Base-by-base conservation (phyloP, 2,888 invertebrate genomes). In the Parapristionchus giblindavisi region DNA sequence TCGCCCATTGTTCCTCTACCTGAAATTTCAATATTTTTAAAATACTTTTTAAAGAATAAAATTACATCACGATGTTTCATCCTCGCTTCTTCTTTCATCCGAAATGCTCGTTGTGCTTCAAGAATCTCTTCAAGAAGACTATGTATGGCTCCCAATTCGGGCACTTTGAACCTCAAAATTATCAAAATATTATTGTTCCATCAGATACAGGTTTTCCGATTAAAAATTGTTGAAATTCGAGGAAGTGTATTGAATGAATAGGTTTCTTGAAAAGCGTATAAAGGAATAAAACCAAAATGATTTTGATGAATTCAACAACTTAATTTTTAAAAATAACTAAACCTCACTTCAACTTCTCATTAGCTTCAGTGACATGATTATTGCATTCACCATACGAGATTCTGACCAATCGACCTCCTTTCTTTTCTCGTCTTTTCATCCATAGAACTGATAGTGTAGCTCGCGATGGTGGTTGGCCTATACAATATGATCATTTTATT, bases 1-100 rank as follows among this genome's bases (percentile, higher is more conserved):
- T 76, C 34, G 83, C 77, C 85, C 85, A 85, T 77, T 85, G 84
- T 34, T 77, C 70, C 70, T 85, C 84, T 32, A 85, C 78, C 84
- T 84, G 75, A 66, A 34, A 27, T n/a, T n/a, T 24, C 29, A 6
- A 2, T 17, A 11, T 54, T 58, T 34, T 34, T 8, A n/a, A n/a
- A n/a, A n/a, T n/a, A n/a, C n/a, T n/a, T n/a, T n/a, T n/a, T 76
- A 6, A 60, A 77, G 40, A 34, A 14, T 27, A 21, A 2, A 36
- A 72, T 60, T 21, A 82, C 82, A 72, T 75, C 68, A 63, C 52
- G 32, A 61, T 77, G 77, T 38, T 65, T 54, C 65, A 80, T 75
- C 38, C 77, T 77, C 34, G 77, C 75, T 52, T 81, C 81, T 34
- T 77, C 76, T 65, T 82, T 84, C 56, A 81, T 75, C 36, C 80